Evolutionary conservation across 1,140 invertebrate genomes (phyloP).

Genomic region (Drosophila bipectinata): DNA sequence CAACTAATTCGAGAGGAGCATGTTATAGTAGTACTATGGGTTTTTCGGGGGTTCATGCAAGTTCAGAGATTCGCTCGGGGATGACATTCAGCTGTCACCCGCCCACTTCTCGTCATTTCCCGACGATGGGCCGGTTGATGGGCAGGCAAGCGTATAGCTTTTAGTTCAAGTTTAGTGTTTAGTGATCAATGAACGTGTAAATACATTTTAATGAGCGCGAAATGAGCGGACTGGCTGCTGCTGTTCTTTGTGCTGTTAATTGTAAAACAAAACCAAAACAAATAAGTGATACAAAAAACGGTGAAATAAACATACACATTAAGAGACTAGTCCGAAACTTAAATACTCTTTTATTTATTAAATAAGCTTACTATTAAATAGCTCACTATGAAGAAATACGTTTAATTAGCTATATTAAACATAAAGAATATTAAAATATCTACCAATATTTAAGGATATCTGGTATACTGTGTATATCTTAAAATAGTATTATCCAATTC

Average conservation of each 20-base stretch:
- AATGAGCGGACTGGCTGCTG: slow-evolving; percentile 14
- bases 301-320: not conserved
- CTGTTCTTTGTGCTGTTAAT: slow-evolving; percentile 40
- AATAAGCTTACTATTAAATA: not conserved
- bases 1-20: slow-evolving; percentile 20
- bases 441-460: too few species aligned
- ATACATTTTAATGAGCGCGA: slow-evolving; percentile 69
- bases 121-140: slow-evolving; percentile 9
- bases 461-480: too few species aligned
- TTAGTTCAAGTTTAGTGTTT: slow-evolving; percentile 39
- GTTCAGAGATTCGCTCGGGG: slow-evolving; percentile 35
- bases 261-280: slow-evolving; percentile 49
- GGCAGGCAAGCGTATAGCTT: slow-evolving; percentile 44
- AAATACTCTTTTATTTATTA: not conserved
- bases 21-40: slow-evolving; percentile 9
- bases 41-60: slow-evolving; percentile 47
- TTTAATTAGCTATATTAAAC: too few species aligned
- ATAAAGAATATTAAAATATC: too few species aligned
- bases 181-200: slow-evolving; percentile 74
- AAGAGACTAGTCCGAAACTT: not conserved
- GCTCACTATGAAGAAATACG: too few species aligned
- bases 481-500: too few species aligned
- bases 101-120: slow-evolving; percentile 31
- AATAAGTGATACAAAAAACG: slow-evolving; percentile 27
- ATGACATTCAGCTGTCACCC: slow-evolving; percentile 67